Percentiles rank a stretch among this genome's conserved stretches.
These are phyloP conservation scores for Saguinus imperator DNA, from an alignment of 2,113 vertebrate species.

Conservation along the genomic window DNA sequence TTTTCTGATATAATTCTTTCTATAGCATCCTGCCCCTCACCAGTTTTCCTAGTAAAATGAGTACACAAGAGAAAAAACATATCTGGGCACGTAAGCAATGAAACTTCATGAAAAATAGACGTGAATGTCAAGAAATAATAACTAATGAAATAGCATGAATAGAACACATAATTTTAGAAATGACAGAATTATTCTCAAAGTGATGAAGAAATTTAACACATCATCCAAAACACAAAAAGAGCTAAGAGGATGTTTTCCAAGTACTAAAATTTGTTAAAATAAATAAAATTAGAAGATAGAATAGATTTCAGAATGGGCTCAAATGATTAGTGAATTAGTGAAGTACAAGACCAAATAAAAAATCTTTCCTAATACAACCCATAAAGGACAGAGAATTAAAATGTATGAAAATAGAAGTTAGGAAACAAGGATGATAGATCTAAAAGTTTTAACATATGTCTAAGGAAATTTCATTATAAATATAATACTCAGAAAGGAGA, in stretches of 20 bases:
- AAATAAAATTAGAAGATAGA: not conserved
- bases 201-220: not conserved
- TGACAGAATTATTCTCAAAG: not conserved
- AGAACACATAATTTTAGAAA: not conserved
- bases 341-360: not conserved
- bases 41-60: not conserved
- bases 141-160: not conserved
- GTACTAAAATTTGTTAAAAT: not conserved
- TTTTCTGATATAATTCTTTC: not conserved
- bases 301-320: not conserved
- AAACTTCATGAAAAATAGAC: not conserved
- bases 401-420: not conserved
- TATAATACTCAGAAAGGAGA: not conserved
- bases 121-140: not conserved
- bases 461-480: not conserved
- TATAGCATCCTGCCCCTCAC: not conserved
- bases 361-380: not conserved
- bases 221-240: not conserved
- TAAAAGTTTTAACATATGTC: not conserved
- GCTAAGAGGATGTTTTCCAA: not conserved
- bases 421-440: not conserved
- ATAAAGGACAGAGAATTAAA: not conserved
- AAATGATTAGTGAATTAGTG: not conserved
- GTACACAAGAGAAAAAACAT: not conserved
- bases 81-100: not conserved